These are phyloP conservation scores for Eupithecia centaureata DNA, from an alignment of 2,888 invertebrate species.

Conservation along the genomic window DNA sequence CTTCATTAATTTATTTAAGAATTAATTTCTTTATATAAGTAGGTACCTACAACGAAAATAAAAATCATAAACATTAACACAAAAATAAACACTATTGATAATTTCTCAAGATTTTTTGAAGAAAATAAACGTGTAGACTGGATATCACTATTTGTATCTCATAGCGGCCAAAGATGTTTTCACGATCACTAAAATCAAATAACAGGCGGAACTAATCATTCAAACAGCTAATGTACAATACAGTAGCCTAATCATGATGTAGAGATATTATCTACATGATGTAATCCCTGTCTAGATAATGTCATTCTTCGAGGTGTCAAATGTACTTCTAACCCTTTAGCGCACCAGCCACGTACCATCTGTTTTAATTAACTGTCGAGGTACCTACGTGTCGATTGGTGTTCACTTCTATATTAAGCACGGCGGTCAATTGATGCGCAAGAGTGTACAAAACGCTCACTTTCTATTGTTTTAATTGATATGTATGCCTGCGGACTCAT, in stretches of 20 bases:
- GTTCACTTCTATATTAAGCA: conserved; percentile 72
- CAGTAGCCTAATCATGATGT: neutral
- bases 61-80: too few relatives aligned
- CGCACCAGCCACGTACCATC: conserved; percentile 36
- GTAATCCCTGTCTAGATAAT: conserved; percentile 32
- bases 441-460: conserved; percentile 70
- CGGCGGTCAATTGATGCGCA: conserved; percentile 58
- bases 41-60: too few relatives aligned
- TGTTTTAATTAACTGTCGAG: conserved; percentile 50
- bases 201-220: neutral
- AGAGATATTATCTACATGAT: conserved; percentile 26
- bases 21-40: too few relatives aligned
- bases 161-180: conserved; percentile 3
- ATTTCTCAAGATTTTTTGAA: too few relatives aligned
- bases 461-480: conserved; percentile 83
- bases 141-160: conserved; percentile 11
- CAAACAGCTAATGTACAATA: neutral
- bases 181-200: conserved; percentile 3
- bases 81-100: too few relatives aligned
- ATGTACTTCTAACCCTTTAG: conserved; percentile 33
- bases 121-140: too few relatives aligned
- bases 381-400: conserved; percentile 69
- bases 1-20: too few relatives aligned
- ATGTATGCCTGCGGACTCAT: conserved; percentile 72
- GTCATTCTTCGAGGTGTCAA: conserved; percentile 17